phyloP scores from a whole-genome alignment of 2,113 vertebrate genomes.

The Chaenocephalus aceratus region DNA sequence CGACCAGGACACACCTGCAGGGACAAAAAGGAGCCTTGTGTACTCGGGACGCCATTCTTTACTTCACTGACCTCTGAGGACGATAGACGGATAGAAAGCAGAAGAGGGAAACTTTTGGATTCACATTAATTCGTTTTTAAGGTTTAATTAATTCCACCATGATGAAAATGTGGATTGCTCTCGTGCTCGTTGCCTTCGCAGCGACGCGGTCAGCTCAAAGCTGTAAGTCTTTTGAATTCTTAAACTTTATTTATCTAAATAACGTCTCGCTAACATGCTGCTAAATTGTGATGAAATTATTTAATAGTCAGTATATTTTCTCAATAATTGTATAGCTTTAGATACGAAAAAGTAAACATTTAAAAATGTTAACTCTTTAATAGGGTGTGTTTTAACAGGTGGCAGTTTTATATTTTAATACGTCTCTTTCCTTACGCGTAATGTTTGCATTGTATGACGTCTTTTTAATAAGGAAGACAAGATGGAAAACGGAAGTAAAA shows the following conservation, averaged over 20 bases:
- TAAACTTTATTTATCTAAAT: not conserved
- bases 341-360: not conserved
- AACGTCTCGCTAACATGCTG: fast-evolving
- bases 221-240: slow-evolving; percentile 55
- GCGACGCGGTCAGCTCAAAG: slow-evolving; percentile 26
- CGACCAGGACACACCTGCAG: slow-evolving; percentile 74
- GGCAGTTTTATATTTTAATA: not conserved
- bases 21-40: slow-evolving; percentile 21
- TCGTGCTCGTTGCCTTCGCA: slow-evolving; percentile 60
- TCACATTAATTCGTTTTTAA: not conserved
- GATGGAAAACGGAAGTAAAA: fast-evolving
- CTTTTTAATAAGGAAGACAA: fast-evolving
- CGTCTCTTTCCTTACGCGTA: not conserved
- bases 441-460: not conserved
- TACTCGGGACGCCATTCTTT: not conserved
- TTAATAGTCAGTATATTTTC: too few relatives aligned
- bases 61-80: slow-evolving; percentile 44
- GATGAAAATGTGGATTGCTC: slow-evolving; percentile 75
- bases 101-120: not conserved
- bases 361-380: not conserved
- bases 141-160: slow-evolving; percentile 27
- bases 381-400: not conserved
- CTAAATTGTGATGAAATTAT: too few relatives aligned
- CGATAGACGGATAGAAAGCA: slow-evolving; percentile 8
- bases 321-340: not conserved